phyloP scores from a whole-genome alignment of 2,113 vertebrate genomes.

The Hepsetus odoe region DNA sequence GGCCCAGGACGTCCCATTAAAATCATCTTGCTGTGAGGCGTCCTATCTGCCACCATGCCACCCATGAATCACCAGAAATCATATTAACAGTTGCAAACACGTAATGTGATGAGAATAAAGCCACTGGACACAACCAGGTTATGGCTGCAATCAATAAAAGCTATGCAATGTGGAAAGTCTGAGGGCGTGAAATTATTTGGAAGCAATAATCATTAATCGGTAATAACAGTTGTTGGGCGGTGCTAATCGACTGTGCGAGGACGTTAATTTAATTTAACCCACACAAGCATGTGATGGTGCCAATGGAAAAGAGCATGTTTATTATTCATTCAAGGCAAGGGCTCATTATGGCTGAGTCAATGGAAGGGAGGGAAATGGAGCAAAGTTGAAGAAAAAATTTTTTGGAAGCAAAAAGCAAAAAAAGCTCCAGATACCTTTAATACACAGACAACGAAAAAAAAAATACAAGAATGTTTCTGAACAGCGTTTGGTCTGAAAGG shows the following conservation, averaged over 20 bases:
- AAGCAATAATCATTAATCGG: not conserved
- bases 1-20: not conserved
- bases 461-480: not conserved
- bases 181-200: not conserved
- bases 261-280: conserved; percentile 19
- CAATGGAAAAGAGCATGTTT: conserved; percentile 27
- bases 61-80: not conserved
- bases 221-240: not conserved
- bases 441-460: not conserved
- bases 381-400: conserved; percentile 3
- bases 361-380: not conserved
- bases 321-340: conserved; percentile 36
- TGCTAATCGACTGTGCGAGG: not conserved
- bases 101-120: not conserved
- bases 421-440: conserved; percentile 6
- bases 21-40: not conserved
- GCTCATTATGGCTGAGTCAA: conserved; percentile 3
- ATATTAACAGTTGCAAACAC: too few species aligned
- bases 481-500: not conserved
- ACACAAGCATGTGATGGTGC: conserved; percentile 11
- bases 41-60: not conserved
- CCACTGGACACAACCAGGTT: not conserved
- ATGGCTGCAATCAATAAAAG: not conserved
- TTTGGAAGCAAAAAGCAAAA: not conserved
- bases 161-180: not conserved